Percentiles rank a stretch among this genome's conserved stretches.
These are phyloP conservation scores for Hydropotes inermis DNA, from an alignment of 2,113 vertebrate species.

Conservation along the genomic window DNA sequence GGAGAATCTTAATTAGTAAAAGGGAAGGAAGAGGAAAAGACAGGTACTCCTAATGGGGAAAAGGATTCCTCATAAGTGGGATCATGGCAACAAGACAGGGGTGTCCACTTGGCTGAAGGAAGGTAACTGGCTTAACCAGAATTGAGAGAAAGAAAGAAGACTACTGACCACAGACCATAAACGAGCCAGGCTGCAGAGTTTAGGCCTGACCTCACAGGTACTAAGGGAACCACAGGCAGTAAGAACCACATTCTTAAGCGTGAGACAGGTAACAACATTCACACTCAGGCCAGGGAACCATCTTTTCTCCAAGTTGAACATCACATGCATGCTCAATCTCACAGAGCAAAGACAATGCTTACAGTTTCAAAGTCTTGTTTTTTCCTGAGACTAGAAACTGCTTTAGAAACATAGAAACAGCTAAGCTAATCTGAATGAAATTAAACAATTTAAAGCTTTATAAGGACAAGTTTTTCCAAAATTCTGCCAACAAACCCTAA, in stretches of 20 bases:
- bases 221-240: not conserved
- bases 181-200: not conserved
- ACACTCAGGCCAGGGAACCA: not conserved
- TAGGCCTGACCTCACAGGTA: not conserved
- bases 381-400: not conserved
- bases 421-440: not conserved
- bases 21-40: not conserved
- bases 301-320: not conserved
- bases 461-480: not conserved
- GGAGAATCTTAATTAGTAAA: not conserved
- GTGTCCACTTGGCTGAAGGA: not conserved
- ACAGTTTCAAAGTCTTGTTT: not conserved
- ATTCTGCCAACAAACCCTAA: not conserved
- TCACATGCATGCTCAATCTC: not conserved
- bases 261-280: not conserved
- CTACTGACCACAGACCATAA: not conserved
- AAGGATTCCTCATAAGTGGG: not conserved
- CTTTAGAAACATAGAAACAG: not conserved
- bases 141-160: not conserved
- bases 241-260: not conserved
- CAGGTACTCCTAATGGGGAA: not conserved
- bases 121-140: not conserved
- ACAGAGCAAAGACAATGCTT: not conserved
- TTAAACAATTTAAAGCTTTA: not conserved
- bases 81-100: not conserved